Percentiles rank a stretch among this genome's conserved stretches.
phyloP scores from a whole-genome alignment of 1,140 invertebrate genomes.

The Ridgeia piscesae region DNA sequence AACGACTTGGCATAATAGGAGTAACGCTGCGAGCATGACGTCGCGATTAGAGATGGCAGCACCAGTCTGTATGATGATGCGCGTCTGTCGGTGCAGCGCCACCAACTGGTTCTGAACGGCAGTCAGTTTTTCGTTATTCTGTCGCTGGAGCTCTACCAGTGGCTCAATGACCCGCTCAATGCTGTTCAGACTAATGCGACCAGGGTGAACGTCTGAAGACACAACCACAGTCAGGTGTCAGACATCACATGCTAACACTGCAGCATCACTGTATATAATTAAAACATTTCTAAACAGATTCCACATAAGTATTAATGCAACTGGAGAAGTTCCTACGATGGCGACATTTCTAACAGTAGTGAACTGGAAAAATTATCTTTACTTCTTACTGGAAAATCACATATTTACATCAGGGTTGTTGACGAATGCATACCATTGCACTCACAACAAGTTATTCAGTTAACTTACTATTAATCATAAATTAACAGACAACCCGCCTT shows the following conservation, averaged over 20 bases:
- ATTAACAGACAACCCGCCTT: neutral
- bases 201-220: neutral
- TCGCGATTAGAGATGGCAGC: neutral
- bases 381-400: too few relatives aligned
- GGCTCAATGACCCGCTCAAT: constrained; percentile 37
- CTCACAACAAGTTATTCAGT: too few relatives aligned
- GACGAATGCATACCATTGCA: too few relatives aligned
- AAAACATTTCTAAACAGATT: too few relatives aligned
- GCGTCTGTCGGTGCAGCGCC: constrained; percentile 15
- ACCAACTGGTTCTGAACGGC: constrained; percentile 38
- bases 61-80: neutral
- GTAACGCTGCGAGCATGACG: neutral
- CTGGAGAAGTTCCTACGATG: too few relatives aligned
- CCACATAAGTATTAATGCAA: too few relatives aligned
- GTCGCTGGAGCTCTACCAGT: constrained; percentile 38
- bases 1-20: neutral
- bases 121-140: constrained; percentile 36
- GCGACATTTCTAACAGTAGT: too few relatives aligned
- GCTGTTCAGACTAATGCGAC: neutral
- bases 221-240: neutral
- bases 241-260: neutral
- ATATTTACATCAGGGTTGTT: too few relatives aligned
- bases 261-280: too few relatives aligned
- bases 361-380: too few relatives aligned
- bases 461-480: too few relatives aligned